phyloP scores from a whole-genome alignment of 2,888 invertebrate genomes.

The Agriotes lineatus region DNA sequence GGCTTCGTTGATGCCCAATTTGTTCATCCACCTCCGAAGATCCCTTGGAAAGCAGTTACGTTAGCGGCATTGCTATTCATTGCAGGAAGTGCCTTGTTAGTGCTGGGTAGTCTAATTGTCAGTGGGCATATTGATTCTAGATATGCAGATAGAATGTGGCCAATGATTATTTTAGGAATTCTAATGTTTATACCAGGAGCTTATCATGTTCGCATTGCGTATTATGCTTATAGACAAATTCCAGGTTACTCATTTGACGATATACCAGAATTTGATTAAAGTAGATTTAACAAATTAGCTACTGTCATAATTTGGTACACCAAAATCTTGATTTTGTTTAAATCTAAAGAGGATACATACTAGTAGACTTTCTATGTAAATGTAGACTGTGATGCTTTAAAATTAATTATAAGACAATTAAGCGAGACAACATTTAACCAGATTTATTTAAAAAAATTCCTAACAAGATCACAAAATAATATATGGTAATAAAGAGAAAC shows the following conservation, averaged over 20 bases:
- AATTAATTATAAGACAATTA: too few relatives aligned
- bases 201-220: conserved; percentile 90
- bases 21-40: conserved; percentile 73
- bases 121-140: conserved; percentile 85
- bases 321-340: too few relatives aligned
- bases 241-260: conserved; percentile 89
- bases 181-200: conserved; percentile 94
- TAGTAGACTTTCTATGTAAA: too few relatives aligned
- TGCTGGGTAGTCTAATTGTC: conserved; percentile 76
- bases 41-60: conserved; percentile 88
- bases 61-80: conserved; percentile 83
- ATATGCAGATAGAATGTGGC: conserved; percentile 91
- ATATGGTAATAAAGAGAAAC: too few relatives aligned
- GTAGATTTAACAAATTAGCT: too few relatives aligned
- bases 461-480: too few relatives aligned
- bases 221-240: conserved; percentile 86
- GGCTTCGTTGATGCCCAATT: conserved; percentile 81
- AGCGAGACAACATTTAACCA: too few relatives aligned
- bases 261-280: conserved; percentile 87
- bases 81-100: conserved; percentile 76
- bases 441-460: too few relatives aligned
- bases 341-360: too few relatives aligned
- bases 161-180: conserved; percentile 86
- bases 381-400: too few relatives aligned
- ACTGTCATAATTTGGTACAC: too few relatives aligned